A percentile compares a stretch with the other conserved stretches of the same genome.
phyloP scores from a whole-genome alignment of 2,113 vertebrate genomes.

The Holacanthus passer region DNA sequence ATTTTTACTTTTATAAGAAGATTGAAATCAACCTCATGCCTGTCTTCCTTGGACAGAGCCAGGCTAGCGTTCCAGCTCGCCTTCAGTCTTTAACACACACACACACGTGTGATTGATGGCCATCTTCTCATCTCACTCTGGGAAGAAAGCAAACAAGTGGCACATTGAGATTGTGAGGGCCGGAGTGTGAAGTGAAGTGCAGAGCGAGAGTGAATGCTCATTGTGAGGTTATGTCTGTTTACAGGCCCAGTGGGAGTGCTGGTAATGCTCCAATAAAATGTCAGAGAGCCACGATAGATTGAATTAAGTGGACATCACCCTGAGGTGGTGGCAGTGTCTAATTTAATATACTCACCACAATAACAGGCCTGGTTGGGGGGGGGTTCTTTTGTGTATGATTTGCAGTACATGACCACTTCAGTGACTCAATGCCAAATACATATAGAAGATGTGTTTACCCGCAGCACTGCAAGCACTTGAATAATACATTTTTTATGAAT shows the following conservation, averaged over 20 bases:
- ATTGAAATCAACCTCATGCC: too few species aligned
- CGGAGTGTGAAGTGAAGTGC: not conserved
- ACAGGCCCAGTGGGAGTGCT: conserved; percentile 21
- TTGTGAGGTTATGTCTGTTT: conserved; percentile 31
- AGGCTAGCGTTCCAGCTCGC: too few species aligned
- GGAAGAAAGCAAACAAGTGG: not conserved
- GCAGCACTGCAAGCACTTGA: not conserved
- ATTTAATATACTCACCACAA: conserved; percentile 45
- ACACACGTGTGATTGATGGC: too few species aligned
- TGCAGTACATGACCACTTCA: conserved; percentile 7
- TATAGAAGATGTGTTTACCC: not conserved
- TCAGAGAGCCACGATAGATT: conserved; percentile 43
- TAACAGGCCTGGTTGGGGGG: not conserved
- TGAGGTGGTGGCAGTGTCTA: conserved; percentile 39
- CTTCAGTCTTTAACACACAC: not conserved
- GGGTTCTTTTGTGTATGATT: not conserved
- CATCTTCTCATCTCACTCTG: too few species aligned
- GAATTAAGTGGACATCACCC: conserved; percentile 51
- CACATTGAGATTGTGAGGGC: not conserved
- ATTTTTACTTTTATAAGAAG: not conserved
- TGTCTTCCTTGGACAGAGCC: too few species aligned
- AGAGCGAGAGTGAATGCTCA: not conserved
- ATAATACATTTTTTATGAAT: conserved; percentile 5
- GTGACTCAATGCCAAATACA: not conserved
- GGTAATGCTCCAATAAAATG: conserved; percentile 37